Percentiles rank a stretch among this genome's conserved stretches.
phyloP scores from a whole-genome alignment of 2,113 vertebrate species.

The Anas platyrhynchos region DNA sequence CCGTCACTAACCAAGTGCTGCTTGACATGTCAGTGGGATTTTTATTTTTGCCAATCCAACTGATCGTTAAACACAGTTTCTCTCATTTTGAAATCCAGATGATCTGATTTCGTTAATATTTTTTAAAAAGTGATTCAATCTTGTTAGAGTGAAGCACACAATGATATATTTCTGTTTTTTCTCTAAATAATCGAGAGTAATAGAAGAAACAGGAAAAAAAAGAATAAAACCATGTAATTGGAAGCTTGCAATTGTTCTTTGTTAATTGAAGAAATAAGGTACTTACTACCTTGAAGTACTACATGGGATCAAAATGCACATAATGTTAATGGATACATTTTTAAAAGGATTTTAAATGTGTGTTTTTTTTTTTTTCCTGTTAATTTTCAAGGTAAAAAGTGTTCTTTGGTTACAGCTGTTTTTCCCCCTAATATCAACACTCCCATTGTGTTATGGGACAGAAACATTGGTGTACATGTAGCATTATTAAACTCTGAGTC shows the following conservation, averaged over 20 bases:
- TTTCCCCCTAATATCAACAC: not conserved
- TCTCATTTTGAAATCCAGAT: not conserved
- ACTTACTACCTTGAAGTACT: not conserved
- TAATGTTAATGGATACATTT: not conserved
- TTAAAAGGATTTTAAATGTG: rapidly evolving
- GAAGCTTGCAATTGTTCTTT: not conserved
- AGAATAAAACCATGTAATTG: not conserved
- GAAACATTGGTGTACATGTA: not conserved
- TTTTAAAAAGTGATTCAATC: not conserved
- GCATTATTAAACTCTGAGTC: not conserved
- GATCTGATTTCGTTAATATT: not conserved
- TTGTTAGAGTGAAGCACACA: not conserved
- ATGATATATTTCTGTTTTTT: not conserved
- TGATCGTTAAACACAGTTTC: not conserved
- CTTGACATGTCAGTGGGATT: not conserved
- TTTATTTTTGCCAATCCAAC: not conserved
- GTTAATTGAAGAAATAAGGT: not conserved
- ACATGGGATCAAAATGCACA: not conserved
- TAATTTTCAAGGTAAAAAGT: not conserved
- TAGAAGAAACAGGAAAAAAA: not conserved
- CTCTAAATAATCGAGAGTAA: not conserved
- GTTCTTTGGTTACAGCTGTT: rapidly evolving
- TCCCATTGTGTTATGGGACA: not conserved
- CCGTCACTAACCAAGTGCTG: not conserved
- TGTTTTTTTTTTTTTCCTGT: not conserved